Evolutionary conservation across 2,888 invertebrate genomes (phyloP).

Genomic region (Campoletis raptor): DNA sequence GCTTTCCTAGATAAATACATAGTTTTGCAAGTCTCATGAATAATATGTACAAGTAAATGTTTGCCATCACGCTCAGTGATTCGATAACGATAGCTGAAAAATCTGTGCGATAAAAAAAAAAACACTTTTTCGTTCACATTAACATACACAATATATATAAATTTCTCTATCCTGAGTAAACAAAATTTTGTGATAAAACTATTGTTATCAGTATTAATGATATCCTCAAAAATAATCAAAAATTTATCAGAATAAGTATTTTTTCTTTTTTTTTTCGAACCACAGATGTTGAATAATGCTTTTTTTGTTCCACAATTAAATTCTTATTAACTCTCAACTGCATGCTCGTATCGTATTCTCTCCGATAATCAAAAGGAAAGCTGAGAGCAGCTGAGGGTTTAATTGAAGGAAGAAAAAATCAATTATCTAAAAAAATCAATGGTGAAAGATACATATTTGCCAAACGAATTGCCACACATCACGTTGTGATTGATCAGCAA

Average conservation of each 20-base stretch:
- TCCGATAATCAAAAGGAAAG: not conserved
- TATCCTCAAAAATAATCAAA: constrained; percentile 27
- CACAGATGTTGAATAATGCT: not conserved
- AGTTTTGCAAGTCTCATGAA: constrained; percentile 44
- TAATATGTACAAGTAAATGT: constrained; percentile 50
- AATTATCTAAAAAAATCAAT: constrained; percentile 2
- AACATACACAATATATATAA: not conserved
- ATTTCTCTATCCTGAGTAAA: not conserved
- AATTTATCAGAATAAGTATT: not conserved
- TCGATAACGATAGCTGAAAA: constrained; percentile 21
- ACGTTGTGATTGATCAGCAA: not conserved
- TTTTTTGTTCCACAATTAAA: not conserved
- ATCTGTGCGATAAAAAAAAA: constrained; percentile 35
- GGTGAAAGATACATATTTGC: not conserved
- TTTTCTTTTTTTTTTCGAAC: not conserved
- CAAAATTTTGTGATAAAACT: not conserved
- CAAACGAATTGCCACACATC: constrained; percentile 7
- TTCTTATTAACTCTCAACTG: not conserved
- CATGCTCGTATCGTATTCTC: not conserved
- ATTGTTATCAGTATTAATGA: not conserved
- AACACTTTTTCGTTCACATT: constrained; percentile 1
- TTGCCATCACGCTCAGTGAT: constrained; percentile 25
- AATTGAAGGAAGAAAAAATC: not conserved
- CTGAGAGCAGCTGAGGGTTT: not conserved
- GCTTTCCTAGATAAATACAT: constrained; percentile 28